Conservation (phyloP, 1,140 invertebrate species). For the Leptinotarsa texana region DNA sequence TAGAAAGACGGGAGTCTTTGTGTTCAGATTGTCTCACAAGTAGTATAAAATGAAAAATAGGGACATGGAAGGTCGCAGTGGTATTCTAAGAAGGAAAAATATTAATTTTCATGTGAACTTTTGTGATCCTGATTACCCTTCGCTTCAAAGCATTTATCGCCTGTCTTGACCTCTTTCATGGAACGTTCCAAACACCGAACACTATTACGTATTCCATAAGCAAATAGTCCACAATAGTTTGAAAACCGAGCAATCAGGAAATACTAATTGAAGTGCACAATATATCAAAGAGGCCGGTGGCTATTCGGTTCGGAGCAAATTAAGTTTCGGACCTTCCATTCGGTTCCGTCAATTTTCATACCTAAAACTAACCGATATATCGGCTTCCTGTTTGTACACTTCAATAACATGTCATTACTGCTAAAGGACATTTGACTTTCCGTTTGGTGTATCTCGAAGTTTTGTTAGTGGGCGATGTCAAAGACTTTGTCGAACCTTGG, state of each 20-base stretch:
- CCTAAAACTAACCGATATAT: background rate
- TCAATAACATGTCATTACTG: conserved; percentile 1
- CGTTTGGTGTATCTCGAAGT: background rate
- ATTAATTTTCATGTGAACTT: no score
- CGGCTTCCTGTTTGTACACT: background rate
- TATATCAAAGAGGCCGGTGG: conserved; percentile 7
- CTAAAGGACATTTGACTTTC: background rate
- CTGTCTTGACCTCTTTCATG: background rate
- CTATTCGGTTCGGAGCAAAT: background rate
- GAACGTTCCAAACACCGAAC: background rate
- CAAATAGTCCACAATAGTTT: conserved; percentile 3
- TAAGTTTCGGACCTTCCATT: background rate
- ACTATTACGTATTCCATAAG: conserved; percentile 8
- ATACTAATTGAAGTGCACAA: conserved; percentile 6
- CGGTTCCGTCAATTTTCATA: background rate
- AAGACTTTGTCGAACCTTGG: background rate
- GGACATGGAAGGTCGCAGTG: no score
- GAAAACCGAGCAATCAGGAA: background rate
- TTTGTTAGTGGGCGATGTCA: background rate
- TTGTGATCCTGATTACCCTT: background rate
- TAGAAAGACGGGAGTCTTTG: no score
- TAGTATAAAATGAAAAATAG: no score
- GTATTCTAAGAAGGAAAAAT: no score
- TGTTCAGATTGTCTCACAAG: no score
- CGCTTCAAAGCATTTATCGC: background rate